These are phyloP conservation scores for Heteromyza rotundicornis DNA, from an alignment of 2,888 invertebrate species.

Conservation along the genomic window DNA sequence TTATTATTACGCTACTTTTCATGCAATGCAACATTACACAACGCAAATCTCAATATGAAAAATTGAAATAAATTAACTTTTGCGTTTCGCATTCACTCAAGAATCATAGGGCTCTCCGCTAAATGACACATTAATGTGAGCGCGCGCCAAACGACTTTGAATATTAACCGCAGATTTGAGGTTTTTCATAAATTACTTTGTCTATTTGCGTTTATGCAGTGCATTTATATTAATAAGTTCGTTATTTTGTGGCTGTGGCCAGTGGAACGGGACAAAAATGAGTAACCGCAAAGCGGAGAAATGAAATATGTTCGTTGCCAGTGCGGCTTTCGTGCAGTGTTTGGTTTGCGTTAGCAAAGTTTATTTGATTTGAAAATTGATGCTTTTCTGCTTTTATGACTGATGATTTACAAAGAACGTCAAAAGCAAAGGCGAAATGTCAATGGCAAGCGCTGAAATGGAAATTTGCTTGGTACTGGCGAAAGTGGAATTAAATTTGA, in stretches of 20 bases:
- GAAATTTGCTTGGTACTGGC: background rate
- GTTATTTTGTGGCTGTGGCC: no score
- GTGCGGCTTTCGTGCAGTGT: background rate
- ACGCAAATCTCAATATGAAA: no score
- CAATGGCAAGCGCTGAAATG: background rate
- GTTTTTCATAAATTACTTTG: background rate
- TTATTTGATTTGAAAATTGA: background rate
- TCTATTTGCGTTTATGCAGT: background rate
- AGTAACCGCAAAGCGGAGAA: no score
- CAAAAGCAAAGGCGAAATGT: background rate
- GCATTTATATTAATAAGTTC: constrained; percentile 1
- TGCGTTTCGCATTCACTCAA: no score
- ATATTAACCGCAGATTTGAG: background rate
- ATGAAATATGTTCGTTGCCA: background rate
- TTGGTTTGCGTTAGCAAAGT: background rate
- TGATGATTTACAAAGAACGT: background rate
- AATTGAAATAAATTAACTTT: no score
- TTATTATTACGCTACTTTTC: no score
- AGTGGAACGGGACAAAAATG: no score
- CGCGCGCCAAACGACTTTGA: background rate
- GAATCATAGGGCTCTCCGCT: no score
- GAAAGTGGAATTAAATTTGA: background rate
- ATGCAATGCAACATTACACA: no score
- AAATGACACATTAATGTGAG: background rate
- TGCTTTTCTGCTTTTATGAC: background rate